phyloP scores from a whole-genome alignment of 2,113 vertebrate genomes.

The Antechinus stuartii region DNA sequence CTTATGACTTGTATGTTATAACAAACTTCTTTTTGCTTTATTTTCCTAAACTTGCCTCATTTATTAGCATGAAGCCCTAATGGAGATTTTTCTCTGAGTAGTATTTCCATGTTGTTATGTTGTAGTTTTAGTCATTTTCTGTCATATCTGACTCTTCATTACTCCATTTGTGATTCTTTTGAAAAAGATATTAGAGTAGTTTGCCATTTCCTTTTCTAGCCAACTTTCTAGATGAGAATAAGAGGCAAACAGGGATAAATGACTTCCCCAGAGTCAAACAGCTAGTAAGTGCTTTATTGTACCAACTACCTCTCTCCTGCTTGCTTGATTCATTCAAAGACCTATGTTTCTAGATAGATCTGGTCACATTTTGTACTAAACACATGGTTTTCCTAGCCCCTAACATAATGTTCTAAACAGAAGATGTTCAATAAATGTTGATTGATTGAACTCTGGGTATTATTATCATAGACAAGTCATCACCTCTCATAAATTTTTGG shows the following conservation, averaged over 20 bases:
- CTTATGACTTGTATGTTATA: background rate
- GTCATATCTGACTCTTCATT: background rate
- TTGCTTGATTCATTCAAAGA: background rate
- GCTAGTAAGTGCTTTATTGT: no score
- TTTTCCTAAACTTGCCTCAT: background rate
- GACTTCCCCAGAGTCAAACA: background rate
- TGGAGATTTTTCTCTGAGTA: background rate
- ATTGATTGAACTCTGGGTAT: background rate
- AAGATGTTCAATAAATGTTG: constrained; percentile 13
- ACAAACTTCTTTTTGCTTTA: background rate
- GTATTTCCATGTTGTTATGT: background rate
- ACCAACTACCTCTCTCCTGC: background rate
- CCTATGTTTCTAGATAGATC: constrained; percentile 8
- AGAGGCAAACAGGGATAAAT: background rate
- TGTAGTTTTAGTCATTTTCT: background rate
- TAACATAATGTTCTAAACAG: background rate
- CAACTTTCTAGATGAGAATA: background rate
- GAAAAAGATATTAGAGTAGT: background rate
- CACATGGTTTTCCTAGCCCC: background rate
- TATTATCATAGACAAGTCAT: background rate
- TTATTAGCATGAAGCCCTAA: background rate
- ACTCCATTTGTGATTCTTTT: background rate
- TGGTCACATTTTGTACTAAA: constrained; percentile 18
- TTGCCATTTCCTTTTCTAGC: background rate
- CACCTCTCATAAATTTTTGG: background rate